Percentiles rank a stretch among this genome's conserved stretches.
phyloP scores from a whole-genome alignment of 1,140 invertebrate species.

The Drosophila trapezifrons region DNA sequence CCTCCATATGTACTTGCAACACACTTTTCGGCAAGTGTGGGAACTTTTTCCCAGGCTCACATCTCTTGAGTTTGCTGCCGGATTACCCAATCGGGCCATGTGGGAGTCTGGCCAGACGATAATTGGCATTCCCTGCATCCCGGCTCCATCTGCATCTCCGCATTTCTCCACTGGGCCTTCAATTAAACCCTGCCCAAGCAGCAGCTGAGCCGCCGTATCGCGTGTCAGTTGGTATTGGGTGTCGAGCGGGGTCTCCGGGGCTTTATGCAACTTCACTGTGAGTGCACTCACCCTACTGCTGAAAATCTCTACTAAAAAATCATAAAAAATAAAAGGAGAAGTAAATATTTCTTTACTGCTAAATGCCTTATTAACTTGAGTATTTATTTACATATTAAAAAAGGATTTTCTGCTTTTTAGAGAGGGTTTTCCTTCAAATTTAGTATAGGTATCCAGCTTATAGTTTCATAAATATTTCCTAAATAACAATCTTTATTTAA shows the following conservation, averaged over 20 bases:
- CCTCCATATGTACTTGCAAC: conserved; percentile 67
- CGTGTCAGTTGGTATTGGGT: conserved; percentile 54
- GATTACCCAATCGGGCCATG: conserved; percentile 52
- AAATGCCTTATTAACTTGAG: background rate
- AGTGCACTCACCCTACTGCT: background rate
- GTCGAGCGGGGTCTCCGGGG: conserved; percentile 10
- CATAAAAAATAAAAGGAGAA: background rate
- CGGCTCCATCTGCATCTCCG: background rate
- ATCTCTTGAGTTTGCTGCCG: conserved; percentile 36
- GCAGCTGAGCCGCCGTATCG: conserved; percentile 49
- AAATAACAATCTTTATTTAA: no score
- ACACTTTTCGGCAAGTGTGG: conserved; percentile 74
- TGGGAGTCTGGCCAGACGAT: conserved; percentile 54
- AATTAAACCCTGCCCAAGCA: conserved; percentile 61
- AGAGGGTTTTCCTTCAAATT: background rate
- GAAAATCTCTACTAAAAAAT: background rate
- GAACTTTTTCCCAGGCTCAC: conserved; percentile 50
- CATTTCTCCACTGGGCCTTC: conserved; percentile 59
- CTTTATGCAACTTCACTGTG: conserved; percentile 66
- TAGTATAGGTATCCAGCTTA: no score
- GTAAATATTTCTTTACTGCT: background rate
- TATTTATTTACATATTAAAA: no score
- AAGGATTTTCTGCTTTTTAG: background rate
- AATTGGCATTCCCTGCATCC: conserved; percentile 44
- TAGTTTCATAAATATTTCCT: background rate